phyloP scores from a whole-genome alignment of 2,888 invertebrate genomes.

The Didymodactylos carnosus region DNA sequence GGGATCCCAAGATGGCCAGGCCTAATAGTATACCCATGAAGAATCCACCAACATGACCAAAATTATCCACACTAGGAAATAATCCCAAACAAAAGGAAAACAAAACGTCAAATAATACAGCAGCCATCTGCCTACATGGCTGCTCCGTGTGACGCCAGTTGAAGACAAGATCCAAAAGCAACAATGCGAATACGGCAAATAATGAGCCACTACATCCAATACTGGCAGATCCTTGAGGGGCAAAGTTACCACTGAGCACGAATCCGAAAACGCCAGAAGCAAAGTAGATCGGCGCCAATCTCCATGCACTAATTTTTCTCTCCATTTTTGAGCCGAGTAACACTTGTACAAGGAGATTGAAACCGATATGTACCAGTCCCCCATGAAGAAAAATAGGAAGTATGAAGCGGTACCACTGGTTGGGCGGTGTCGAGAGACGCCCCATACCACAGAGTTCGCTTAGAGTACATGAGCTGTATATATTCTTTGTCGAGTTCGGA shows the following conservation, averaged over 20 bases:
- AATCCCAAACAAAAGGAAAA: neutral
- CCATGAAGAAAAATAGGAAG: neutral
- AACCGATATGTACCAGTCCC: neutral
- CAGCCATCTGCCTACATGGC: neutral
- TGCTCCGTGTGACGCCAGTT: neutral
- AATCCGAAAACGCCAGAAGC: neutral
- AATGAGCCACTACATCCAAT: neutral
- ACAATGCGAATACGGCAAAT: neutral
- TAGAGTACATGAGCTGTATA: neutral
- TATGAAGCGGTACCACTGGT: neutral
- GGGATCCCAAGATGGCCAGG: neutral
- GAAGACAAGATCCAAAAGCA: neutral
- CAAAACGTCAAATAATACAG: neutral
- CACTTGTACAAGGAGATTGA: neutral
- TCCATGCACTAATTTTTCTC: neutral
- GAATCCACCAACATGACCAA: neutral
- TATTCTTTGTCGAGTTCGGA: neutral
- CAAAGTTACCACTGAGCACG: neutral
- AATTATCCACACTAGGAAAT: neutral
- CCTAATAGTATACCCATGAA: neutral
- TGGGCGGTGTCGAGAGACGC: neutral
- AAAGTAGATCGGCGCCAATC: neutral
- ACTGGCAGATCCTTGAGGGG: neutral
- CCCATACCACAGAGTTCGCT: neutral
- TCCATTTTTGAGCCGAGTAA: neutral